phyloP scores from a whole-genome alignment of 1,140 invertebrate species.

The Caerostris extrusa region DNA sequence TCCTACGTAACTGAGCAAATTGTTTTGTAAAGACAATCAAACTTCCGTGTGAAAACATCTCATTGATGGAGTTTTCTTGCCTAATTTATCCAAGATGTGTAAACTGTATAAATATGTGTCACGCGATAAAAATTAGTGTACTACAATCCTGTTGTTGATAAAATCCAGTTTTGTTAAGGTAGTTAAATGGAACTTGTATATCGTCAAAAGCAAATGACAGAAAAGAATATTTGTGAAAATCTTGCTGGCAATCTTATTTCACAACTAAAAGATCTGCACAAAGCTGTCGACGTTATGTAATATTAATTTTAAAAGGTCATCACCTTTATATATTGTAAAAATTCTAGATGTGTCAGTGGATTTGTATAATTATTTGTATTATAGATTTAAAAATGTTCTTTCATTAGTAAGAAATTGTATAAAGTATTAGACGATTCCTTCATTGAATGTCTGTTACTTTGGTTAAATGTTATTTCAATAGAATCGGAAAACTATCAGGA shows the following conservation, averaged over 20 bases:
- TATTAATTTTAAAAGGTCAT: conserved; percentile 28
- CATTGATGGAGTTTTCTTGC: conserved; percentile 14
- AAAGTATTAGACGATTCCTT: conserved; percentile 49
- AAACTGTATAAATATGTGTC: not conserved
- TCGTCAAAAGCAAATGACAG: not conserved
- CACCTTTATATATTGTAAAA: conserved; percentile 28
- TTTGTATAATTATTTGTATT: conserved; percentile 56
- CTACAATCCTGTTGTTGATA: not conserved
- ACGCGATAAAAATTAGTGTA: conserved; percentile 23
- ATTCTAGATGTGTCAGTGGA: conserved; percentile 40
- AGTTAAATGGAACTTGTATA: conserved; percentile 12
- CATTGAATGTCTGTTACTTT: no score
- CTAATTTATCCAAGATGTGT: conserved; percentile 28
- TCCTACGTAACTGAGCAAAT: conserved; percentile 44
- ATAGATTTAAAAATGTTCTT: conserved; percentile 52
- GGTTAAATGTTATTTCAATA: no score
- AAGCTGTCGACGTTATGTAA: conserved; percentile 27
- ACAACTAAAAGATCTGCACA: conserved; percentile 33
- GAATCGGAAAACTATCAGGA: no score
- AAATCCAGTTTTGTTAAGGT: conserved; percentile 22
- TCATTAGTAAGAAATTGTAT: conserved; percentile 53
- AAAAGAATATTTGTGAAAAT: conserved; percentile 30
- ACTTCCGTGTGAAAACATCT: conserved; percentile 13
- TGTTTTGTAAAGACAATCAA: conserved; percentile 62
- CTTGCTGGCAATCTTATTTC: conserved; percentile 27